These are phyloP conservation scores for Phragmatobia fuliginosa DNA, from an alignment of 2,888 invertebrate genomes.

Conservation along the genomic window DNA sequence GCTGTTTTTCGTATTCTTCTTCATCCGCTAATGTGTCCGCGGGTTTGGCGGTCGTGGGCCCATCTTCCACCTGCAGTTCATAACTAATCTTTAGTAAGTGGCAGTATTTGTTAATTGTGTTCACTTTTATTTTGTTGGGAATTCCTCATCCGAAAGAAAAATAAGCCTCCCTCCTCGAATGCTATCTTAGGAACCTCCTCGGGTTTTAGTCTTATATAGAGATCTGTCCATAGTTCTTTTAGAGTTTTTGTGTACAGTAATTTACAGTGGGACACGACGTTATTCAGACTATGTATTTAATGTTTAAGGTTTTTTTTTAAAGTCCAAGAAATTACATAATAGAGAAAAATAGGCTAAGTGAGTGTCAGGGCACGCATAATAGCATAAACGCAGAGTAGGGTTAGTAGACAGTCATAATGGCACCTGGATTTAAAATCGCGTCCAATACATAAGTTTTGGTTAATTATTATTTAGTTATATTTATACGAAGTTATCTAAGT, in stretches of 20 bases:
- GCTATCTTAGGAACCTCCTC: too few relatives aligned
- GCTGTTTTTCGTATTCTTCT: conserved; percentile 78
- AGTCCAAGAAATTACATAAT: too few relatives aligned
- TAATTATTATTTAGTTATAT: too few relatives aligned
- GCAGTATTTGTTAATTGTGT: not conserved
- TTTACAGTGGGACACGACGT: not conserved
- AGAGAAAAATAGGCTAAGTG: too few relatives aligned
- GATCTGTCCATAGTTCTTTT: not conserved
- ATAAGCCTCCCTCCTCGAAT: not conserved
- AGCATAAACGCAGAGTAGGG: too few relatives aligned
- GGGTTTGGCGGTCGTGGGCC: conserved; percentile 66
- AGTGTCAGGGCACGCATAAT: too few relatives aligned
- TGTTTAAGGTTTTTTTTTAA: not conserved
- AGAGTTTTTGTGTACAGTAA: not conserved
- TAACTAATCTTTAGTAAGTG: not conserved
- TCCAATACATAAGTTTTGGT: too few relatives aligned
- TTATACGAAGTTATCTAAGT: too few relatives aligned
- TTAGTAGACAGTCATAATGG: too few relatives aligned
- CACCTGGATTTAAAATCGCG: too few relatives aligned
- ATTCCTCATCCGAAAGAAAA: not conserved
- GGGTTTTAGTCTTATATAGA: too few relatives aligned
- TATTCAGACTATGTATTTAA: not conserved
- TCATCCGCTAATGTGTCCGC: conserved; percentile 77
- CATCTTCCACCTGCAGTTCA: conserved; percentile 70
- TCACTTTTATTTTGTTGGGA: not conserved